A percentile compares a stretch with the other conserved stretches of the same genome.
Evolutionary conservation across 2,113 vertebrate genomes (phyloP).

Genomic region (Cervus canadensis): DNA sequence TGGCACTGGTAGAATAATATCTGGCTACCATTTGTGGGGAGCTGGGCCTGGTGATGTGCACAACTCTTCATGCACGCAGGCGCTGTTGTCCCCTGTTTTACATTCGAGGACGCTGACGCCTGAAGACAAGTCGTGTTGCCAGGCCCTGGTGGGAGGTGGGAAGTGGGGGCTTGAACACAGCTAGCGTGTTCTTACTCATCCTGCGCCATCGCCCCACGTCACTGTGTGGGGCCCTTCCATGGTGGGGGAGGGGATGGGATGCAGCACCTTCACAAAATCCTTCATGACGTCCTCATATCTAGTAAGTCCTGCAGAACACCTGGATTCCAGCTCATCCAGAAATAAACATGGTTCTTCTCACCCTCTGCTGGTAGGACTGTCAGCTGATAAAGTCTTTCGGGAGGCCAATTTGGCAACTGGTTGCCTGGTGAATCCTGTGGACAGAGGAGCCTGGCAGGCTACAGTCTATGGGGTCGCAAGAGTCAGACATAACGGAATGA

Average conservation of each 20-base stretch:
- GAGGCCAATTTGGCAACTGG: neutral
- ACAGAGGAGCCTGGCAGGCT: neutral
- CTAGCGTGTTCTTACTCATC: fast-evolving
- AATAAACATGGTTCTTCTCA: neutral
- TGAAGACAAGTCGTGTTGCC: neutral
- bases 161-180: neutral
- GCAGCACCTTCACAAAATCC: neutral
- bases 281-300: neutral
- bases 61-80: fast-evolving
- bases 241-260: neutral
- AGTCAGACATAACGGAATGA: neutral
- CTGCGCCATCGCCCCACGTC: fast-evolving
- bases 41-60: neutral
- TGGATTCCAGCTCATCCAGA: neutral
- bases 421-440: neutral
- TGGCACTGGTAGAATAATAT: neutral
- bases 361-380: neutral
- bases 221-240: neutral
- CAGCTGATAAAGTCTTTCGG: neutral
- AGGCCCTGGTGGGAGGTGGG: neutral
- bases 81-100: neutral
- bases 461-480: neutral
- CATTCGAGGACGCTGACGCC: neutral
- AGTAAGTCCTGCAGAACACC: no score
- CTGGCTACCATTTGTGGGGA: neutral